phyloP scores from a whole-genome alignment of 2,797 vertebrate species.

The Nyctibius grandis region DNA sequence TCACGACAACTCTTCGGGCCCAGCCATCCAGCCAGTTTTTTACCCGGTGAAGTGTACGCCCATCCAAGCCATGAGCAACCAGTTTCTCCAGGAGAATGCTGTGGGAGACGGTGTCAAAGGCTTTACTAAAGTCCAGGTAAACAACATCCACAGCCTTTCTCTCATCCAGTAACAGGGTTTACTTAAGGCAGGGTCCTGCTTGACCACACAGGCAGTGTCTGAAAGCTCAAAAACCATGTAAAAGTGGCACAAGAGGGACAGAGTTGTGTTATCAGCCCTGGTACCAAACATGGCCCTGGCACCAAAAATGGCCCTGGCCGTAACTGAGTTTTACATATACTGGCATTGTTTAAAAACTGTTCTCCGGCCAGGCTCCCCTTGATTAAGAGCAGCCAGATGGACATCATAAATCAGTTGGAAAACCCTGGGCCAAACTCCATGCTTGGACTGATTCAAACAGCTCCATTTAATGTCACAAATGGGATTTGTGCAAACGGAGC shows the following conservation, averaged over 20 bases:
- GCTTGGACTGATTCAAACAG: neutral
- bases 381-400: constrained; percentile 40
- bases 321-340: neutral
- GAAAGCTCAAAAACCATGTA: neutral
- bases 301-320: rapidly evolving
- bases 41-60: too few relatives aligned
- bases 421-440: neutral
- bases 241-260: neutral
- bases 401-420: constrained; percentile 43
- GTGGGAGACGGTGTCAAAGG: too few relatives aligned
- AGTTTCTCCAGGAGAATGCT: too few relatives aligned
- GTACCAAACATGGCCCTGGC: neutral
- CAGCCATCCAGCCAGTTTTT: too few relatives aligned
- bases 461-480: constrained; percentile 19
- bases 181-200: neutral
- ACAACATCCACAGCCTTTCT: too few relatives aligned
- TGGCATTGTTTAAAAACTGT: neutral
- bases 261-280: neutral
- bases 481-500: neutral
- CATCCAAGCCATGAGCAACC: too few relatives aligned
- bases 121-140: too few relatives aligned
- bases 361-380: neutral
- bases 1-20: too few relatives aligned
- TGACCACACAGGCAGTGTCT: neutral
- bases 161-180: too few relatives aligned